Evolutionary conservation across 2,113 vertebrate species (phyloP), one percentile per base, ranked within the genome.

Genomic region (Heterocephalus glaber): DNA sequence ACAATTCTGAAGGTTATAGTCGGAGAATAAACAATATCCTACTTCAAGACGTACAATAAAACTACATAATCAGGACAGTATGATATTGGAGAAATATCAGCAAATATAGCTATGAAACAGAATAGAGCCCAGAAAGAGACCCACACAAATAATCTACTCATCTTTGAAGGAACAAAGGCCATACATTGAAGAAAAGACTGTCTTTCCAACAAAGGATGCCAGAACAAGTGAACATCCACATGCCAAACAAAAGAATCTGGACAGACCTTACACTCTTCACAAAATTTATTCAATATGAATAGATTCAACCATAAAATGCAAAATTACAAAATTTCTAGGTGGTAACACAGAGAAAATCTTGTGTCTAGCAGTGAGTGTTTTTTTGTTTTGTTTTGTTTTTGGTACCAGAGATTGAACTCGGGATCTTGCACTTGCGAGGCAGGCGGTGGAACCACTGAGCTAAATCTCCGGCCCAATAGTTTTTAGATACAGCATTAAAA

Each of bases 101-200:
- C 20, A 61, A 76, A 87, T 0, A 49, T 22, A 79, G 24, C 54
- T 49, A 30, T 33, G 52, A 54, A 80, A 61, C 24, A 85, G 28
- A 76, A 88, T 0, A 76, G 35, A 74, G 7, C n/a, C 33, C 11
- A 66, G 77, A 84, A 90, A 44, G 1, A 90, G 16, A 58, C 9
- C 4, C 12, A 86, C 12, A 44, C 13, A 44, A 58, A 47, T 66
- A n/a, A 66, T 65, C 33, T 52, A 30, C 16, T 38, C 10, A 86
- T 83, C 74, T 86, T 68, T 92, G 74, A 83, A 70, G 10, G 12
- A 92, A 68, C 74, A 92, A 79, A 92, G 38, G 60, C 44, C 52
- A 81, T 33, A 92, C 58, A 63, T 87, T 28, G 26, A 17, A 66
- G n/a, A 76, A 76, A 70, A 81, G 49, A 47, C 3, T 35, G 33